These are phyloP conservation scores for Oncorhynchus gorbuscha DNA, from an alignment of 2,113 vertebrate species.

Conservation along the genomic window DNA sequence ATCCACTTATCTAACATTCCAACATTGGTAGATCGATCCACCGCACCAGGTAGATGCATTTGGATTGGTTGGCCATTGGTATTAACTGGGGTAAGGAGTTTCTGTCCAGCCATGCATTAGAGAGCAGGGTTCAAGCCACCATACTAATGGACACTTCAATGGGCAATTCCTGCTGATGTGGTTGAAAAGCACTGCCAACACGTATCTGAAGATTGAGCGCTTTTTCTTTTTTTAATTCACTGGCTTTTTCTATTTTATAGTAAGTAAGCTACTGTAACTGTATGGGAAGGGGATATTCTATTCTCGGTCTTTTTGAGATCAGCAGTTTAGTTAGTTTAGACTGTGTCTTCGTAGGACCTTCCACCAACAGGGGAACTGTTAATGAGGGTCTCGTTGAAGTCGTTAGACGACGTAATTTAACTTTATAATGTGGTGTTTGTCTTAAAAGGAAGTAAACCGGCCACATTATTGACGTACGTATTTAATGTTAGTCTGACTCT, in stretches of 20 bases:
- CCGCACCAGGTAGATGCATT: constrained; percentile 13
- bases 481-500: constrained; percentile 9
- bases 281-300: neutral
- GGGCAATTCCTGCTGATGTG: constrained; percentile 14
- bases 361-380: constrained; percentile 46
- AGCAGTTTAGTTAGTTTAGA: constrained; percentile 49
- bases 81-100: neutral
- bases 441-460: neutral
- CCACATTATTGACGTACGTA: constrained; percentile 23
- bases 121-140: neutral
- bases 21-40: neutral
- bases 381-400: constrained; percentile 56
- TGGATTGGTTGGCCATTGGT: constrained; percentile 20
- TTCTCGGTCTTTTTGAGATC: constrained; percentile 17
- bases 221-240: constrained; percentile 3
- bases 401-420: neutral
- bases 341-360: constrained; percentile 66
- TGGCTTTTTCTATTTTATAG: constrained; percentile 10
- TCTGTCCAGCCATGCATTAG: neutral
- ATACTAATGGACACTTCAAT: neutral
- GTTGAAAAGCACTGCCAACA: constrained; percentile 30
- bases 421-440: constrained; percentile 18
- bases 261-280: neutral
- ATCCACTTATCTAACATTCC: neutral
- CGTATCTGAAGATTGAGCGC: constrained; percentile 47